phyloP scores from a whole-genome alignment of 2,113 vertebrate genomes.

The Bucco capensis region DNA sequence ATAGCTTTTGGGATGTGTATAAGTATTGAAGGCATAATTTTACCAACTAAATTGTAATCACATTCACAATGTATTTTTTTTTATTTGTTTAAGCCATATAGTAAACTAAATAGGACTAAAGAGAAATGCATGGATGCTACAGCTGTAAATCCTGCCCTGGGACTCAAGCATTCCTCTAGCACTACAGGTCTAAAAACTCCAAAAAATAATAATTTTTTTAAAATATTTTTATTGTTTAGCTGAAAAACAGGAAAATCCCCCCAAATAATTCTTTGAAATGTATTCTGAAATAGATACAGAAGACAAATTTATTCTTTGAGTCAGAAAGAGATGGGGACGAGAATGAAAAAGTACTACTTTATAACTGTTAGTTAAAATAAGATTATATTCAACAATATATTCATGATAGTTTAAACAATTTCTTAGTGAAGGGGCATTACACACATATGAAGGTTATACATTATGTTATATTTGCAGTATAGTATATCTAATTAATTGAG shows the following conservation, averaged over 20 bases:
- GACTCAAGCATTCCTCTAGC: not conserved
- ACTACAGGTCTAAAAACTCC: not conserved
- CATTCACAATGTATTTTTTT: not conserved
- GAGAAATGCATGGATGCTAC: not conserved
- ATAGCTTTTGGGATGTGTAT: not conserved
- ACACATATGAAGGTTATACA: not conserved
- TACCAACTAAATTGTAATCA: not conserved
- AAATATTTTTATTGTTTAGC: not conserved
- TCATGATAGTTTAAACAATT: not conserved
- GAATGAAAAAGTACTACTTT: not conserved
- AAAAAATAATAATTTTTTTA: too few relatives aligned
- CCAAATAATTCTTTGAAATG: not conserved
- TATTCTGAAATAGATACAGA: not conserved
- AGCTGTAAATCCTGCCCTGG: not conserved
- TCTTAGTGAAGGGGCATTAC: not conserved
- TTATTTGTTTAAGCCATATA: not conserved
- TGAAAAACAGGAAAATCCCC: not conserved
- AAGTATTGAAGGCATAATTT: not conserved
- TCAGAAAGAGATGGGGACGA: not conserved
- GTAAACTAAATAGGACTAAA: not conserved
- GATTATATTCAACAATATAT: not conserved
- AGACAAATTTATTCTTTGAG: not conserved
- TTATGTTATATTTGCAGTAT: not conserved
- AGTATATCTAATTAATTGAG: not conserved
- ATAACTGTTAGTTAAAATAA: not conserved